Base-by-base conservation (phyloP, 2,797 vertebrate species). In the Epinephelus malabaricus region DNA sequence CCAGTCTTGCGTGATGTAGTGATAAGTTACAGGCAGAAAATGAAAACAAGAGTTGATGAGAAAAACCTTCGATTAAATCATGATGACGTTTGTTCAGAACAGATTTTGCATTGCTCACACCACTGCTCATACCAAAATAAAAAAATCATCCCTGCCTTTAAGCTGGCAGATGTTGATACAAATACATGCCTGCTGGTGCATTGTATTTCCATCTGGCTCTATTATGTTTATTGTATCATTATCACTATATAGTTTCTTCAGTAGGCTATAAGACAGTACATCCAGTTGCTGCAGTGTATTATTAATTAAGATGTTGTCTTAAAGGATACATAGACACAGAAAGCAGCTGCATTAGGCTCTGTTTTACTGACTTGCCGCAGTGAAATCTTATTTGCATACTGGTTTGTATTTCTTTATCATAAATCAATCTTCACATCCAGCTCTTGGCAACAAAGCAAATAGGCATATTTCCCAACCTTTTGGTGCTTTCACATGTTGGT, bases 11-110 rank as follows among this genome's bases (percentile, higher is more conserved):
- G 30, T 65, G 76, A 86, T 81, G 54, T 45, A 23, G 62, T 45
- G 72, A 85, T 89, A 77, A 78, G 65, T 75, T 67, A 73, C 73
- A 77, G 71, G 72, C 63, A 77, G 62, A 81, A 73, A 86, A 86
- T 78, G 62, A 81, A 88, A 89, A 69, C 62, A 78, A 68, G 59
- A 53, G 38, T 25, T 74, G 55, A 61, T 79, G 73, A 65, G 47
- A 74, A 72, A 67, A 75, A 73, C 15, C 56, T 46, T 38, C 23
- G 70, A 82, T 80, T 10, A 46, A 54, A 67, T 75, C 62, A 68
- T 49, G 34, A 63, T 50, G 23, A 46, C 23, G 65, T 79, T 66
- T 71, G 50, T 43, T 30, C 15, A 43, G 60, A 49, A 64, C 12
- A 55, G 7, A 25, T 47, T 70, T 69, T 47, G 19, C 14, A 34